Evolutionary conservation across 2,888 invertebrate species (phyloP), one percentile per base, ranked within the genome.

Genomic region (Phortica okadai): DNA sequence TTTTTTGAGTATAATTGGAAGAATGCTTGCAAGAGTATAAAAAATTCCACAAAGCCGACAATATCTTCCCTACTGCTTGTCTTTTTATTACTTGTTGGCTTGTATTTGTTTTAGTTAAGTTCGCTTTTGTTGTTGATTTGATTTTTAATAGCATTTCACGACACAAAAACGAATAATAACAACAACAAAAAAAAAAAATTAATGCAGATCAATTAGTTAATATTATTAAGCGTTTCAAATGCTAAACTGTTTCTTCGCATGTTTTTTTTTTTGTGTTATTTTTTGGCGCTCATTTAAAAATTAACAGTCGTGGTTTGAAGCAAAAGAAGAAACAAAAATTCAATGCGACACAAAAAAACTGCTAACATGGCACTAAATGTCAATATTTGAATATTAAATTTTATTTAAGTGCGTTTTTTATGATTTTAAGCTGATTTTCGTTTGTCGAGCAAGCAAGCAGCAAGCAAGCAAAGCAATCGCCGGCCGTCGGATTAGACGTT

Each of bases 291-390:
- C 33, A 33, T 33, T 33, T 50, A 11, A 14, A 50, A 50, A 50
- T 50, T 50, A 50, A 50, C 50, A 50, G 10, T 11, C 50, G 14
- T n/a, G 66, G 44, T 67, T 69, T 16, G 42, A 58, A 75, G 8
- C 11, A 21, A 16, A 54, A 54, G 6, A 54, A 16, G 64, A 58
- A 73, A 64, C 50, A 45, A 14, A 76, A 76, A 69, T 77, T 66
- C 41, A 74, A 16, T 73, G 73, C 56, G 11, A 76, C 58, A 70
- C 64, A 75, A 74, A 79, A 81, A 80, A 83, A 86, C 80, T 82
- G 88, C 87, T 87, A 89, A 89, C 85, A 88, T 84, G 84, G 81
- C 86, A 88, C 84, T 88, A 89, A 88, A 89, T 88, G 88, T 88
- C 88, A 88, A 88, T 85, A 88, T 87, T 87, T 86, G 84, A 89